Conservation (phyloP, 35 echinoderm and acorn worm genomes). For the Acanthaster planci region DNA sequence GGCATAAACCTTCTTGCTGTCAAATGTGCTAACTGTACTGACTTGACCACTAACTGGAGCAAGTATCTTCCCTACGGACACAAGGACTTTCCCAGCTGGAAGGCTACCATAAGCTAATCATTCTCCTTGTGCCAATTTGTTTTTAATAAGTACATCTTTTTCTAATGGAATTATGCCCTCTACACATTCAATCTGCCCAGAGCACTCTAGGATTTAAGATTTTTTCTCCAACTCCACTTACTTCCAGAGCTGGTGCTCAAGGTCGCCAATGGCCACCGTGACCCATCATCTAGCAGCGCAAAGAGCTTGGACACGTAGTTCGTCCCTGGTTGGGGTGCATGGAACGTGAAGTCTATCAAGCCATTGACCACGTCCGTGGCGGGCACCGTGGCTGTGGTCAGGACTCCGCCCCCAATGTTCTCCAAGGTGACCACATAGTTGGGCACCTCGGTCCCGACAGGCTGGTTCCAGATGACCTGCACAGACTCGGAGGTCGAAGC, state of each 20-base stretch:
- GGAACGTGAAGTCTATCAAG: not conserved
- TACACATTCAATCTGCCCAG: too few relatives aligned
- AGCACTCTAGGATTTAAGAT: too few relatives aligned
- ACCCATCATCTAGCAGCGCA: not conserved
- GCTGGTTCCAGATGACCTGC: slow-evolving; percentile 12
- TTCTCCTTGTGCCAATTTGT: too few relatives aligned
- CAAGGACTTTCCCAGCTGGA: too few relatives aligned
- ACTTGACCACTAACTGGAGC: too few relatives aligned
- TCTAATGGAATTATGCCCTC: too few relatives aligned
- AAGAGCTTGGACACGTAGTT: not conserved
- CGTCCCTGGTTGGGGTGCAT: not conserved
- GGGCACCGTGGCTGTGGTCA: not conserved
- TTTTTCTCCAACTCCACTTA: too few relatives aligned
- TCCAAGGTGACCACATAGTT: not conserved
- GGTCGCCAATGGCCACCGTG: not conserved
- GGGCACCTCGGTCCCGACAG: not conserved
- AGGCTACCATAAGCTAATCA: too few relatives aligned
- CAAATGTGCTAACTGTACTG: too few relatives aligned
- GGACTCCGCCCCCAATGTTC: not conserved
- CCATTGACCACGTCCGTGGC: not conserved
- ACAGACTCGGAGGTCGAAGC: not conserved
- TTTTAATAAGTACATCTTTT: too few relatives aligned
- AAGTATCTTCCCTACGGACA: too few relatives aligned
- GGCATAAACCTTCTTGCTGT: too few relatives aligned
- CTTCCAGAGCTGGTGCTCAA: not conserved